A percentile compares a stretch with the other conserved stretches of the same genome.
Evolutionary conservation across 2,888 invertebrate genomes (phyloP).

Genomic region (Thumatha senex): DNA sequence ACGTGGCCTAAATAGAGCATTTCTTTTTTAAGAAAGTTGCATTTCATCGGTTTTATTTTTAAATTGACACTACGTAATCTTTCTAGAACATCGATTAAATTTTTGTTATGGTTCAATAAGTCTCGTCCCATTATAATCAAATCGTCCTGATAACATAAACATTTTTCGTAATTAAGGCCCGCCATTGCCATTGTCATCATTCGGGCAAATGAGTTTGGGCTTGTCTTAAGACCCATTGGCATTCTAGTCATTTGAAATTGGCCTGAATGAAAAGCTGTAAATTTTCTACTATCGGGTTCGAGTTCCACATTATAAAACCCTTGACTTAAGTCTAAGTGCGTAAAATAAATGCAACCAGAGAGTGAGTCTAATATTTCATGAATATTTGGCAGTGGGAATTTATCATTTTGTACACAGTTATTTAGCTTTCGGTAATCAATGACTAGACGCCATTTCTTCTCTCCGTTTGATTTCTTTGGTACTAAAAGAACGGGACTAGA

Average conservation of each 20-base stretch:
- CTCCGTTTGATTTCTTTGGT: not conserved
- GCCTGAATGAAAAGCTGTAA: not conserved
- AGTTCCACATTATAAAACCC: not conserved
- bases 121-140: too few relatives aligned
- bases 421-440: too few relatives aligned
- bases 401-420: too few relatives aligned
- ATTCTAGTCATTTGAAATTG: not conserved
- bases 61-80: not conserved
- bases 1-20: constrained; percentile 6
- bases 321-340: not conserved
- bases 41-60: constrained; percentile 6
- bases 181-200: too few relatives aligned
- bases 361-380: not conserved
- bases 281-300: not conserved
- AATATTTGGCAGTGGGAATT: not conserved
- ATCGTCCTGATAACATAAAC: too few relatives aligned
- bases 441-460: not conserved
- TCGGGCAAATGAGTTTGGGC: too few relatives aligned
- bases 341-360: not conserved
- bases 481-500: not conserved
- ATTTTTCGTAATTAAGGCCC: too few relatives aligned
- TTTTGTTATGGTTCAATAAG: not conserved
- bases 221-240: too few relatives aligned
- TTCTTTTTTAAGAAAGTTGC: constrained; percentile 8
- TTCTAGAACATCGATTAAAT: not conserved